A percentile compares a stretch with the other conserved stretches of the same genome.
Conservation (phyloP, 1,140 invertebrate species). For the Globodera rostochiensis region DNA sequence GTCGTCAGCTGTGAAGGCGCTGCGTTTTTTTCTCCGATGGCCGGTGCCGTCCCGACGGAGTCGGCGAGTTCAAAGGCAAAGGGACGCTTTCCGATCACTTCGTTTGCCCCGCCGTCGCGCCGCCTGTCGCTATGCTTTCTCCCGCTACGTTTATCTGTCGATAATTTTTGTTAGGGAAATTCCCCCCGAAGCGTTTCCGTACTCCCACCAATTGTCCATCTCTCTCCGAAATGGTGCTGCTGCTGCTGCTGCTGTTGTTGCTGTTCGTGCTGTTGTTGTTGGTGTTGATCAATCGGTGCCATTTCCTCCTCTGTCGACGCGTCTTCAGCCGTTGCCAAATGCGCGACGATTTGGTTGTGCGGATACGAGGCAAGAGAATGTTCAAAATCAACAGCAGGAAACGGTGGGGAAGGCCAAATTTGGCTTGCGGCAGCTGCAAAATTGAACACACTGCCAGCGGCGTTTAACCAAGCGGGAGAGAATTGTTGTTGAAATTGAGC, state of each 20-base stretch:
- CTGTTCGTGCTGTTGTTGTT: not conserved
- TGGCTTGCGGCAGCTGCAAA: not conserved
- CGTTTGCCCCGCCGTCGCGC: not conserved
- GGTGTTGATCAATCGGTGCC: not conserved
- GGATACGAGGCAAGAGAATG: not conserved
- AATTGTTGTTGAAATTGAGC: not conserved
- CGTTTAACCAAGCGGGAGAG: constrained; percentile 5
- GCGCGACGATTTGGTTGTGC: not conserved
- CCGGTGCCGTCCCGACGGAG: not conserved
- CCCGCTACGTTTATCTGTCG: not conserved
- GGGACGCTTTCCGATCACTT: not conserved
- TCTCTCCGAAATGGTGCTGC: not conserved
- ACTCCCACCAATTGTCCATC: not conserved
- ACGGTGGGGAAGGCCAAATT: not conserved
- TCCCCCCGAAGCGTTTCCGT: no score
- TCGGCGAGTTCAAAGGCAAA: not conserved
- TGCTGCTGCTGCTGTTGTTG: not conserved
- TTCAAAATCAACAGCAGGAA: not conserved
- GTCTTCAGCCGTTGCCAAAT: not conserved
- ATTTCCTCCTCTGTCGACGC: not conserved
- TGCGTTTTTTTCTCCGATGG: not conserved
- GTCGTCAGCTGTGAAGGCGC: not conserved
- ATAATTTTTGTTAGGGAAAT: not conserved
- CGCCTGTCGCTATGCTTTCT: not conserved
- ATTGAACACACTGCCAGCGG: not conserved